Conservation (phyloP, 2,888 invertebrate genomes). For the Ceratothoa steindachneri region DNA sequence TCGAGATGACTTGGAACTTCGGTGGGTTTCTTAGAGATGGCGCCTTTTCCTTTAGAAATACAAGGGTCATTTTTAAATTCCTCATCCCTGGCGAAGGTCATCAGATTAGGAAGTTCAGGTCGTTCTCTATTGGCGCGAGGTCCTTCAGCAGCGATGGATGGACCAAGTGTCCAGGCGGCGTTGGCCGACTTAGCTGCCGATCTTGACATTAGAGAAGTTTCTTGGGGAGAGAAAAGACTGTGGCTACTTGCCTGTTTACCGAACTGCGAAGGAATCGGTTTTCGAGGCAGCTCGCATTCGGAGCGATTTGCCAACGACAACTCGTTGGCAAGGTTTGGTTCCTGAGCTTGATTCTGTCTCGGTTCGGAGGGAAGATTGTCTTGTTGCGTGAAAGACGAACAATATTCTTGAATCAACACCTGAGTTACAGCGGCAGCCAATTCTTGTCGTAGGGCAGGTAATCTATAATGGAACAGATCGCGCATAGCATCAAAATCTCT, state of each 20-base stretch:
- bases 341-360: background rate
- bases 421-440: background rate
- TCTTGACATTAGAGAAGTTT: background rate
- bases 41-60: background rate
- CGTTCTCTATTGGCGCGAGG: background rate
- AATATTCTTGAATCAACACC: background rate
- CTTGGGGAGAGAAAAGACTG: background rate
- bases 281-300: background rate
- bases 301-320: background rate
- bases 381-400: background rate
- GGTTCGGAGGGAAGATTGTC: background rate
- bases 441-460: background rate
- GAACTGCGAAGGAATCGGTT: background rate
- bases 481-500: no score
- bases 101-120: background rate
- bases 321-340: background rate
- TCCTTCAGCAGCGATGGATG: background rate
- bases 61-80: background rate
- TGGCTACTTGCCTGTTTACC: background rate
- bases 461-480: no score
- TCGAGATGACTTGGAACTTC: background rate
- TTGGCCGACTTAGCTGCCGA: background rate
- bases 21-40: background rate
- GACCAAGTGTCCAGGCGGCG: background rate
- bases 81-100: background rate